Conservation (phyloP, 1,140 invertebrate genomes). For the Papilio xuthus region DNA sequence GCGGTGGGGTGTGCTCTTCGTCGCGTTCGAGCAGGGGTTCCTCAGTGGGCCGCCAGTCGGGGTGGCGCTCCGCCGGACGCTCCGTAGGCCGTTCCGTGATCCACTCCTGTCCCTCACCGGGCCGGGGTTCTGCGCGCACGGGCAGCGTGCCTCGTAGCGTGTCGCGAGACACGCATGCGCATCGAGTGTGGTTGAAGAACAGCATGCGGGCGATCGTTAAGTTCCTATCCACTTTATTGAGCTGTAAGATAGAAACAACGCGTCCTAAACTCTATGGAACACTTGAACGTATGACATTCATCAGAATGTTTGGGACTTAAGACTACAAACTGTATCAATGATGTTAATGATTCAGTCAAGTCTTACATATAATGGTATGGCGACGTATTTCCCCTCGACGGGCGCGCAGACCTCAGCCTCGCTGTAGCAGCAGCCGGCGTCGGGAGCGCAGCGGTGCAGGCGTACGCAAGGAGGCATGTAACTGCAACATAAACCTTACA, state of each 20-base stretch:
- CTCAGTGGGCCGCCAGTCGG: slow-evolving; percentile 61
- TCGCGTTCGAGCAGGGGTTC: slow-evolving; percentile 54
- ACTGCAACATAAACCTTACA: slow-evolving; percentile 47
- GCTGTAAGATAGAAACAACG: slow-evolving; percentile 73
- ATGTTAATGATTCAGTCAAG: slow-evolving; percentile 46
- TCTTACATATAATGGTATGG: slow-evolving; percentile 89
- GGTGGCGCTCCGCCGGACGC: slow-evolving; percentile 46
- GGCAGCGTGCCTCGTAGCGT: slow-evolving; percentile 55
- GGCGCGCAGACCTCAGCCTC: slow-evolving; percentile 85
- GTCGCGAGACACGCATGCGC: slow-evolving; percentile 84
- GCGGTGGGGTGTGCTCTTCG: slow-evolving; percentile 60
- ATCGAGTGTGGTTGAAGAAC: slow-evolving; percentile 90
- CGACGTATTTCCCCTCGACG: slow-evolving; percentile 84
- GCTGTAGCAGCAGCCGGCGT: slow-evolving; percentile 88
- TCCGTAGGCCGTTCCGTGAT: slow-evolving; percentile 30
- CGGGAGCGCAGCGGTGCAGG: slow-evolving; percentile 88
- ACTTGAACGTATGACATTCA: not conserved
- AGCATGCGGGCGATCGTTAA: slow-evolving; percentile 84
- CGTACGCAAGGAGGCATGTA: slow-evolving; percentile 89
- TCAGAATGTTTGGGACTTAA: not conserved
- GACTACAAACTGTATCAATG: not conserved
- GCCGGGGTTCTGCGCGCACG: slow-evolving; percentile 43
- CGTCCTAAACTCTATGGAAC: not conserved
- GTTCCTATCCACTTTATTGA: slow-evolving; percentile 79
- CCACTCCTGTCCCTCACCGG: slow-evolving; percentile 25